Percentiles rank a stretch among this genome's conserved stretches.
phyloP scores from a whole-genome alignment of 1,140 invertebrate genomes.

The Sogatella furcifera region DNA sequence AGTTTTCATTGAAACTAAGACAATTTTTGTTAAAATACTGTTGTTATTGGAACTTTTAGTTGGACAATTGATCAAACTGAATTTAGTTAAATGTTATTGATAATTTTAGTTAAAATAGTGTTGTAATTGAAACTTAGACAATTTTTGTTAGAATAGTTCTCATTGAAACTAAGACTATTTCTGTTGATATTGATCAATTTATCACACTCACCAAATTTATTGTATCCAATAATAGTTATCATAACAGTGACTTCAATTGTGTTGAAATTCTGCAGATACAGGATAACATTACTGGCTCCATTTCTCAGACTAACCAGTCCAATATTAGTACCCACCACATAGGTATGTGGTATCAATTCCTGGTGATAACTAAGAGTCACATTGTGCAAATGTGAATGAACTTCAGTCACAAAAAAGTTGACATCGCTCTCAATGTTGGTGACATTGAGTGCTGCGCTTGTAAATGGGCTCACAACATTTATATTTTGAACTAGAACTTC shows the following conservation, averaged over 20 bases:
- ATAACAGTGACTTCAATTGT: neutral
- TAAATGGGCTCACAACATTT: too few relatives aligned
- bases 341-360: neutral
- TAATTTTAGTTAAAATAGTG: too few relatives aligned
- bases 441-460: too few relatives aligned
- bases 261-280: neutral
- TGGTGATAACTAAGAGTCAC: neutral
- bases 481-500: too few relatives aligned
- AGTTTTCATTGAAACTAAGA: too few relatives aligned
- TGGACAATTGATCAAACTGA: too few relatives aligned
- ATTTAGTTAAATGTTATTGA: too few relatives aligned
- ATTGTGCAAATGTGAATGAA: neutral
- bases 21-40: too few relatives aligned
- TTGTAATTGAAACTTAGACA: too few relatives aligned
- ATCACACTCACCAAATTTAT: neutral
- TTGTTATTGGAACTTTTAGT: too few relatives aligned
- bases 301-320: neutral
- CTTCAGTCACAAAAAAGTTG: neutral
- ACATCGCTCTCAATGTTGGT: neutral
- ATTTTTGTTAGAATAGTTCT: too few relatives aligned
- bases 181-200: neutral
- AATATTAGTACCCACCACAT: neutral
- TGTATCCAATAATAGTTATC: neutral
- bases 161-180: too few relatives aligned
- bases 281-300: neutral